These are phyloP conservation scores for Octonoba sinensis DNA, from an alignment of 2,888 invertebrate genomes.

Conservation along the genomic window DNA sequence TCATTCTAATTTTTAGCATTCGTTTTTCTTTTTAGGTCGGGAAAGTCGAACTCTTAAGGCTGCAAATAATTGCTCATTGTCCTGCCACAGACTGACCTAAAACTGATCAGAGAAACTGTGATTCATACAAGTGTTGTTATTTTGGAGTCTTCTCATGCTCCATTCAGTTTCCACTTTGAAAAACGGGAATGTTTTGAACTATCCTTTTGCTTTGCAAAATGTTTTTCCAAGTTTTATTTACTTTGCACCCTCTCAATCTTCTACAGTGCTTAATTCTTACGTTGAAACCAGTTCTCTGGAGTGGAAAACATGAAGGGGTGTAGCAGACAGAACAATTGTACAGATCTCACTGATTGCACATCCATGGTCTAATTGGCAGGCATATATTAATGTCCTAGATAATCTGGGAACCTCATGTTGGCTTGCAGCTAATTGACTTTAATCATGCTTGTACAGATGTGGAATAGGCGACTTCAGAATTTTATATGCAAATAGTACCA, in stretches of 20 bases:
- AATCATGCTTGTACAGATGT: constrained; percentile 58
- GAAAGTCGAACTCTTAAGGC: constrained; percentile 42
- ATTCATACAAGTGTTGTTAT: constrained; percentile 16
- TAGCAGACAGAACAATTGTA: neutral
- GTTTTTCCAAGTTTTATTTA: constrained; percentile 16
- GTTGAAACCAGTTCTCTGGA: constrained; percentile 22
- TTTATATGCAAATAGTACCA: constrained; percentile 44
- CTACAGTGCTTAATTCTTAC: constrained; percentile 28
- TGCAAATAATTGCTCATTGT: constrained; percentile 52
- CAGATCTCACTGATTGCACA: constrained; percentile 13
- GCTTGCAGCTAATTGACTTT: constrained; percentile 31
- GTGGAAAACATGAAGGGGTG: neutral
- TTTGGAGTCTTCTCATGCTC: neutral
- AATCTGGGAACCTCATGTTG: constrained; percentile 1
- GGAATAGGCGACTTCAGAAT: constrained; percentile 30
- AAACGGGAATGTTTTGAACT: constrained; percentile 42
- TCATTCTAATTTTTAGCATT: no score
- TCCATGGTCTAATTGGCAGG: no score
- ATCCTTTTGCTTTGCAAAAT: constrained; percentile 3
- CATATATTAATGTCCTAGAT: constrained; percentile 2
- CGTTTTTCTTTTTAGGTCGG: constrained; percentile 30
- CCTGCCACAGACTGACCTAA: constrained; percentile 52
- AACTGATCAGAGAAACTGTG: constrained; percentile 55
- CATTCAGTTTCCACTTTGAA: constrained; percentile 24
- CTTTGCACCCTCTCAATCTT: constrained; percentile 48